Base-by-base conservation (phyloP, 2,888 invertebrate species). In the Cartodere bifasciata region DNA sequence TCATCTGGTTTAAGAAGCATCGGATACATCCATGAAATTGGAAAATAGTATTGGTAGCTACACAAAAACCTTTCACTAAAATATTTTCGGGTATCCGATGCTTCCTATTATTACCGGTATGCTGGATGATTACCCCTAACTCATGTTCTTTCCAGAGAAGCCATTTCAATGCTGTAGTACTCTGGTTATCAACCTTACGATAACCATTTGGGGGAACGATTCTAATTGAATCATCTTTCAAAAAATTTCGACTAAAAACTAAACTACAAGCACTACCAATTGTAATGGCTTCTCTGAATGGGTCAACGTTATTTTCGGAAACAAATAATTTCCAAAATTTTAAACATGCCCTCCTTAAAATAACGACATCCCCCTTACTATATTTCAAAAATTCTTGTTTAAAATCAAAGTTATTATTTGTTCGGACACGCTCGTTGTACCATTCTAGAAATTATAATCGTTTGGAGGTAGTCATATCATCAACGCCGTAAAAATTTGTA, bases 321-420 rank as follows among this genome's bases (percentile, higher is more conserved):
- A 50, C 15, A 14, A 52, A 35, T 3, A 31, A 29, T 23, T 42
- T 21, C 20, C 49, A 35, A 36, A 48, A 52, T 31, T 37, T 42
- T 12, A 44, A 7, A 30, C 48, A 53, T 1, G 48, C 43, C 10
- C 36, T 34, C 4, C 42, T 32, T 11, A 52, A 32, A 32, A 51
- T 53, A 6, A 39, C 39, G 0, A 52, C 49, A 32, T 44, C 42
- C 7, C 27, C 28, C 5, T 39, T 16, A 29, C 44, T 45, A 17
- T 46, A 46, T 2, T 38, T 38, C 0, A 47, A 26, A 2, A 55
- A 17, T 26, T 52, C 51, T 14, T 41, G 33, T 29, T 41, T 12
- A 31, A 53, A 43, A 36, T 48, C 32, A 36, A 52, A 52, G 1
- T 24, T n/a, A n/a, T n/a, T 23, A 13, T 34, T 32, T 13, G 37